Evolutionary conservation across 2,888 invertebrate genomes (phyloP).

Genomic region (Tinea semifulvella): DNA sequence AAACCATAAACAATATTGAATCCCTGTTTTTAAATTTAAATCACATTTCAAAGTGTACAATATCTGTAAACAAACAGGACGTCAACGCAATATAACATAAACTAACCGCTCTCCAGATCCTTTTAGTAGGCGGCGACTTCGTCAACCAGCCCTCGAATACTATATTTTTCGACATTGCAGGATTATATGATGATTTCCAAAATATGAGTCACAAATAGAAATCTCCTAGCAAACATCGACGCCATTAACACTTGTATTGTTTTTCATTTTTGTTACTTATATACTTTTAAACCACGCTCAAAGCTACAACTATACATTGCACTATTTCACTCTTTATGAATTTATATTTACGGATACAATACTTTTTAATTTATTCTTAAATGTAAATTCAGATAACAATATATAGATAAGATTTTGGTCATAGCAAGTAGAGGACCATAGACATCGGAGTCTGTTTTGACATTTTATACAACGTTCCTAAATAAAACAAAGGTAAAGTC

Average conservation of each 20-base stretch:
- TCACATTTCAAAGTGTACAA: not conserved
- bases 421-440: no score
- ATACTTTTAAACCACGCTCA: not conserved
- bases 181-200: no score
- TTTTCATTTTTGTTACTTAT: not conserved
- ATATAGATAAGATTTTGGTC: no score
- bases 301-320: not conserved
- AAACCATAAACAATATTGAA: constrained; percentile 23
- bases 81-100: constrained; percentile 12
- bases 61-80: constrained; percentile 40
- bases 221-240: not conserved
- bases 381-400: no score
- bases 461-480: no score
- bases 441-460: no score
- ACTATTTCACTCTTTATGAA: not conserved
- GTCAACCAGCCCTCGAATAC: constrained; percentile 94
- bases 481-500: no score
- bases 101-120: constrained; percentile 94
- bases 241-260: constrained; percentile 1
- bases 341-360: no score
- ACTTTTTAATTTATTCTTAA: no score
- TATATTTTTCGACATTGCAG: constrained; percentile 68
- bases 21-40: not conserved
- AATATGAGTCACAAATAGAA: not conserved
- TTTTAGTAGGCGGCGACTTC: constrained; percentile 93